These are phyloP conservation scores for Hymenopus coronatus DNA, from an alignment of 2,888 invertebrate genomes.

Conservation along the genomic window DNA sequence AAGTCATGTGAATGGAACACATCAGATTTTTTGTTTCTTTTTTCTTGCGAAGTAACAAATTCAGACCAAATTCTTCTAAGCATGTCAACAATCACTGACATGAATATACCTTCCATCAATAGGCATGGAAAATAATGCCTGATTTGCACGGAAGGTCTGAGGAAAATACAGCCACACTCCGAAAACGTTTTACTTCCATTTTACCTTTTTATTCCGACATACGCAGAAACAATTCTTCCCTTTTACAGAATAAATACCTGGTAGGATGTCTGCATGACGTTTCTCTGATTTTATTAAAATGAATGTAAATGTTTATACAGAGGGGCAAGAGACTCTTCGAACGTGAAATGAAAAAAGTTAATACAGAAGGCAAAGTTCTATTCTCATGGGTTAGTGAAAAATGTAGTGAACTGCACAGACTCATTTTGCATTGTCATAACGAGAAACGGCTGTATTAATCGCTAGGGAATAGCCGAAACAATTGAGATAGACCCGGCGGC, in stretches of 20 bases:
- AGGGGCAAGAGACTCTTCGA: neutral
- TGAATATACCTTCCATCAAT: no score
- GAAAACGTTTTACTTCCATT: no score
- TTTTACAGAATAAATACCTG: neutral
- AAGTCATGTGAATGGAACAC: no score
- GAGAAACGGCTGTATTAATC: neutral
- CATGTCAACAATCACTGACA: no score
- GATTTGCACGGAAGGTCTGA: no score
- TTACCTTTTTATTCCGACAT: no score
- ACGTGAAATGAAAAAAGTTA: neutral
- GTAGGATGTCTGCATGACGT: neutral
- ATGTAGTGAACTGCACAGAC: neutral
- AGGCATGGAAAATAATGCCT: no score
- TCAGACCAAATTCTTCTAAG: no score
- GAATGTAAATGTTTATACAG: neutral
- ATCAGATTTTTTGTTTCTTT: no score
- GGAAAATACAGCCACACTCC: no score
- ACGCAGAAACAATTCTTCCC: no score
- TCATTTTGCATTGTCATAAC: neutral
- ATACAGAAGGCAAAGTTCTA: neutral
- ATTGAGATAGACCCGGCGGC: neutral
- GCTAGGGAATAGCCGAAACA: neutral
- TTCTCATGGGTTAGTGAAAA: neutral
- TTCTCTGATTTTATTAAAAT: neutral
- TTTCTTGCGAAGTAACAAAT: no score